These are phyloP conservation scores for Catharus fuscescens DNA, from an alignment of 2,113 vertebrate species.

Conservation along the genomic window DNA sequence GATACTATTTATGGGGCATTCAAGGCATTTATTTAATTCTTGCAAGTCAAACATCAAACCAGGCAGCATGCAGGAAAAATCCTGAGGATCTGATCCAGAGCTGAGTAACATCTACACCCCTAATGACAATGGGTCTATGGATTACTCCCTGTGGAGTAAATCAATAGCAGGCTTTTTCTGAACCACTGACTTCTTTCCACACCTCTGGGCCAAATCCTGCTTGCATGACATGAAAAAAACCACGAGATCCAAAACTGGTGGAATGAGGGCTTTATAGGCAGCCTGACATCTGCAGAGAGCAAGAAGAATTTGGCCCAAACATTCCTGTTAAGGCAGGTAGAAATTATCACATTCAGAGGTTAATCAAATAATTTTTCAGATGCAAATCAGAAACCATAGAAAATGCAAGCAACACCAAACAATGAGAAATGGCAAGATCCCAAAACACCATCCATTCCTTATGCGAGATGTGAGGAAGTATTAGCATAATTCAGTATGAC, in stretches of 20 bases:
- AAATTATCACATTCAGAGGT: conserved; percentile 36
- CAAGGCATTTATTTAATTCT: conserved; percentile 57
- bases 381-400: conserved; percentile 38
- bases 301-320: conserved; percentile 61
- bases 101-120: background rate
- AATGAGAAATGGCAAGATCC: conserved; percentile 59
- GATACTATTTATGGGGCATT: conserved; percentile 30
- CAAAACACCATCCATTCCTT: conserved; percentile 23
- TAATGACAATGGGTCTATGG: background rate
- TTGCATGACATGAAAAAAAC: background rate
- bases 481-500: conserved; percentile 39
- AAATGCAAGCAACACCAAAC: conserved; percentile 69
- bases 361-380: conserved; percentile 28
- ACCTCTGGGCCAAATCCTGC: conserved; percentile 37
- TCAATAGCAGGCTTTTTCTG: background rate
- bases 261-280: background rate
- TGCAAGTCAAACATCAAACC: conserved; percentile 50
- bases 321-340: conserved; percentile 21
- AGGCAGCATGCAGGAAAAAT: conserved; percentile 34
- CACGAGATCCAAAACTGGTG: background rate
- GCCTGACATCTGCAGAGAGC: background rate
- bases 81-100: background rate
- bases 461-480: conserved; percentile 13
- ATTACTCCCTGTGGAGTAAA: background rate
- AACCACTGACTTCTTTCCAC: conserved; percentile 14